phyloP scores from a whole-genome alignment of 2,888 invertebrate species.

The Flexamia atlantica region DNA sequence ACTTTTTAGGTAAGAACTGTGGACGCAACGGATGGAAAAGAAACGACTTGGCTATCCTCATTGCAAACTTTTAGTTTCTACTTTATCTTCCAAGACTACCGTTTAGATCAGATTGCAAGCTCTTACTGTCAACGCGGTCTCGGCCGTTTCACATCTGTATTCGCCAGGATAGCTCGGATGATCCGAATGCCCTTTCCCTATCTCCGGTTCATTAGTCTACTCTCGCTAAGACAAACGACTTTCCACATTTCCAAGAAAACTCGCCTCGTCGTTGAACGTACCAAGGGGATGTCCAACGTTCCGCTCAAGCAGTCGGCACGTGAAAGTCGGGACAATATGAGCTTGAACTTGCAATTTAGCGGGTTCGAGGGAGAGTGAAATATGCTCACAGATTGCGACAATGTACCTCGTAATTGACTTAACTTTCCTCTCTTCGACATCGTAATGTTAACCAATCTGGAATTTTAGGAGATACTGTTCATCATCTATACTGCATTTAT shows the following conservation, averaged over 20 bases:
- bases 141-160: slow-evolving; percentile 7
- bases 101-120: not conserved
- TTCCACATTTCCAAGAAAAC: slow-evolving; percentile 40
- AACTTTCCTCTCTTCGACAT: too few relatives aligned
- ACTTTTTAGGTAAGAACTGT: too few relatives aligned
- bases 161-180: slow-evolving; percentile 9
- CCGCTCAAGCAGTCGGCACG: not conserved
- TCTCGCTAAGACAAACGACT: slow-evolving; percentile 12
- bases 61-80: not conserved
- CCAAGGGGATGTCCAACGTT: not conserved
- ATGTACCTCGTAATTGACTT: too few relatives aligned
- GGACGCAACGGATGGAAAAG: too few relatives aligned
- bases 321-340: slow-evolving; percentile 3
- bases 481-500: too few relatives aligned
- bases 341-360: slow-evolving; percentile 6
- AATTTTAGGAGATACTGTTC: too few relatives aligned
- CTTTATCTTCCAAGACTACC: not conserved
- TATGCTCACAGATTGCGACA: too few relatives aligned
- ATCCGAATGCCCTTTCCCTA: slow-evolving; percentile 46
- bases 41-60: not conserved
- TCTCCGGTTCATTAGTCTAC: slow-evolving; percentile 27
- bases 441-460: too few relatives aligned
- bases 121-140: not conserved
- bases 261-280: not conserved
- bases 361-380: not conserved